Evolutionary conservation across 1,140 invertebrate species (phyloP), one percentile per base, ranked within the genome.

Genomic region (Anoplophora glabripennis): DNA sequence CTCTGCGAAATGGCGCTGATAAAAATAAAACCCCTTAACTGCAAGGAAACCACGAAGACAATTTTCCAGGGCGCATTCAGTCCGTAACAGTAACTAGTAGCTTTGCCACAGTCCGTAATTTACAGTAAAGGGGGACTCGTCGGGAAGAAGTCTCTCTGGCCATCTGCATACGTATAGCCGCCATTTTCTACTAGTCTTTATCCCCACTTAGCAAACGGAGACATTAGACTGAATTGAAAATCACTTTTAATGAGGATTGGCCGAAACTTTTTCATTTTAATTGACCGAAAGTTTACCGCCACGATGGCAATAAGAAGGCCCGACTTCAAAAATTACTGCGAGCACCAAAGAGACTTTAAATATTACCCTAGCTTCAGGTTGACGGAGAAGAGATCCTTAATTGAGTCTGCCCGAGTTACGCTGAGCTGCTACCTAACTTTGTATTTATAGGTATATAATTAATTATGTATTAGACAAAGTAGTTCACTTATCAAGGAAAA

Each of bases 101-200:
- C 21, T 28, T 28, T 28, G 21, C 21, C 21, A 28, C 21, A 28
- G 21, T 45, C 42, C 11, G 3, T 45, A 45, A 45, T 45, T 45
- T 45, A 45, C n/a, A 45, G 42, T 45, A 18, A 45, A 18, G 15
- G 21, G 41, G 17, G 8, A n/a, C n/a, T n/a, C n/a, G n/a, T n/a
- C n/a, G n/a, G n/a, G 21, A 48, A 35, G 33, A 48, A 28, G 33
- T 52, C 17, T 52, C n/a, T 41, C 14, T 40, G 36, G 49, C 40
- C 49, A 52, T 52, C 49, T 52, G 49, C 49, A 52, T 52, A 40
- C 37, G 34, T 52, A 52, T 40, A 37, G 21, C 35, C 35, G 35
- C 34, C 49, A 52, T 52, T 52, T 52, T 40, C 49, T 52, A 37
- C 36, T 11, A 34, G 14, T 49, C 28, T 9, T 10, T 10, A 14